phyloP scores from a whole-genome alignment of 2,888 invertebrate genomes.

The Athalia circularis region DNA sequence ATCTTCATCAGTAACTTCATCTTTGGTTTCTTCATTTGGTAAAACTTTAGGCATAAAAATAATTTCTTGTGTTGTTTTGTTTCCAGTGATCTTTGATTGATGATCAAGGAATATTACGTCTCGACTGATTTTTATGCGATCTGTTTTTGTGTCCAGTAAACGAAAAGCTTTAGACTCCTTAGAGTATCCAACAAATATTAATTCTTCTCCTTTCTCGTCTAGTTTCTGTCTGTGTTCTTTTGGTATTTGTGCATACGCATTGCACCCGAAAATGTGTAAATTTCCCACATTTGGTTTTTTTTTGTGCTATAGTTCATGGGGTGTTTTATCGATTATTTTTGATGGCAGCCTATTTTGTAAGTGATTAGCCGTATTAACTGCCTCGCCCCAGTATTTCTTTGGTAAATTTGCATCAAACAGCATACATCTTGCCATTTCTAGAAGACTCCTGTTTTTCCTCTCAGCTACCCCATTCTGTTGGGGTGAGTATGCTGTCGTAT shows the following conservation, averaged over 20 bases:
- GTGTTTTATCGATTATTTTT: conserved; percentile 47
- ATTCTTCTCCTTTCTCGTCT: conserved; percentile 1
- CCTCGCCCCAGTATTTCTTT: conserved; percentile 57
- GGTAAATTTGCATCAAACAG: conserved; percentile 53
- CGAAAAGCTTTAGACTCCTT: conserved; percentile 26
- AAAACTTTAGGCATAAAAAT: neutral
- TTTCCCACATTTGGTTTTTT: conserved; percentile 9
- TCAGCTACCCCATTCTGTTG: conserved; percentile 57
- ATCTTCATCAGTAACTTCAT: neutral
- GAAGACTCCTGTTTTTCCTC: conserved; percentile 54
- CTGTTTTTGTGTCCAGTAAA: neutral
- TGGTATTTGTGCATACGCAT: conserved; percentile 1
- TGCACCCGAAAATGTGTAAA: conserved; percentile 8
- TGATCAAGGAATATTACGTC: conserved; percentile 9
- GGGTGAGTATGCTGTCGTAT: conserved; percentile 54
- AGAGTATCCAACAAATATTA: conserved; percentile 17
- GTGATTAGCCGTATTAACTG: conserved; percentile 52
- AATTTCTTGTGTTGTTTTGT: conserved; percentile 4
- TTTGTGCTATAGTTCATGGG: conserved; percentile 3
- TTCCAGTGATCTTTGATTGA: neutral
- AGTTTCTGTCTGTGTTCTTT: conserved; percentile 14
- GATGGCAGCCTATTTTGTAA: conserved; percentile 52
- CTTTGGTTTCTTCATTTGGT: neutral
- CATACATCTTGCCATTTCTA: conserved; percentile 56
- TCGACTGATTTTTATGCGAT: conserved; percentile 19